A percentile compares a stretch with the other conserved stretches of the same genome.
These are phyloP conservation scores for Anthopleura sola DNA, from an alignment of 64 coral and sea anemone genomes.

Conservation along the genomic window DNA sequence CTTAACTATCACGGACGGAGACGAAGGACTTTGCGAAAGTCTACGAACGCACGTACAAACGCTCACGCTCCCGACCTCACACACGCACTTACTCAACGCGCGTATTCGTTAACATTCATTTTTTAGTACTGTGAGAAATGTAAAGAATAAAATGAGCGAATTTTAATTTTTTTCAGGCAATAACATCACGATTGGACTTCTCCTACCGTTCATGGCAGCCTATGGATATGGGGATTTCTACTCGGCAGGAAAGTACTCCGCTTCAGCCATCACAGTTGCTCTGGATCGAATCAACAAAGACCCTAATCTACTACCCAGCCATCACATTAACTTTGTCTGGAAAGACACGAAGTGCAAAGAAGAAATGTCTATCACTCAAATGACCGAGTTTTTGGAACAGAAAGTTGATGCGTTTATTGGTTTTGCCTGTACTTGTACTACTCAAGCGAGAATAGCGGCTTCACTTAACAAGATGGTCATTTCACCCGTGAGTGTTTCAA, in stretches of 20 bases:
- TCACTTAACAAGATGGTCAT: slow-evolving; percentile 77
- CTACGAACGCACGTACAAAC: too few species aligned
- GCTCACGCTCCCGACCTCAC: too few species aligned
- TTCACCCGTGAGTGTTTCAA: slow-evolving; percentile 72
- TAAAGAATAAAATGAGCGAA: too few species aligned
- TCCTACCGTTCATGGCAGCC: slow-evolving; percentile 52
- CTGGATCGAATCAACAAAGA: slow-evolving; percentile 71
- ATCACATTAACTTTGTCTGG: slow-evolving; percentile 71
- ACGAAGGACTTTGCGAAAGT: too few species aligned
- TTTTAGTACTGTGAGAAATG: too few species aligned
- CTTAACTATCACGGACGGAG: too few species aligned
- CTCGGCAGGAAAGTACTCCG: slow-evolving; percentile 42
- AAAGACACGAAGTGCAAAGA: slow-evolving; percentile 65
- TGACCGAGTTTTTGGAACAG: slow-evolving; percentile 50
- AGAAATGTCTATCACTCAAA: slow-evolving; percentile 47
- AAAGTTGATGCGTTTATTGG: slow-evolving; percentile 85
- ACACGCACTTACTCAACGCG: too few species aligned
- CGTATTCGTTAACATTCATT: too few species aligned
- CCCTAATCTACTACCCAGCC: slow-evolving; percentile 24
- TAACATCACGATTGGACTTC: slow-evolving; percentile 65
- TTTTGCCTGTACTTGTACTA: slow-evolving; percentile 67
- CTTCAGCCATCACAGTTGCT: slow-evolving; percentile 56
- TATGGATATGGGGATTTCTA: background rate
- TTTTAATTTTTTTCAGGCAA: slow-evolving; percentile 25
- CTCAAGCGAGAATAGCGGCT: slow-evolving; percentile 72